Conservation (phyloP, 2,797 vertebrate species). For the Pteropus rufus region DNA sequence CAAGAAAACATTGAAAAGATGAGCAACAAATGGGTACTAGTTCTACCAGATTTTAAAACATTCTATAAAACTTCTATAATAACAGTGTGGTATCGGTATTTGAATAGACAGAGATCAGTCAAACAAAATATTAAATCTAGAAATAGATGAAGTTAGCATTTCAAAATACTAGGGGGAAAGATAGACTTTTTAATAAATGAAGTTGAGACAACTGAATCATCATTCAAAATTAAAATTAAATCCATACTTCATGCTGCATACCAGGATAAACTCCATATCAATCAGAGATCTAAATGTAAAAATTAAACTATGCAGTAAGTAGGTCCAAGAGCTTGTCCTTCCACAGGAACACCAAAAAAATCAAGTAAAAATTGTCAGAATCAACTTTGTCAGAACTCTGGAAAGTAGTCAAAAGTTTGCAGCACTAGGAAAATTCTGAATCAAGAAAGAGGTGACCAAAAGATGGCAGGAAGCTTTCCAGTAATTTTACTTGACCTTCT, state of each 20-base stretch:
- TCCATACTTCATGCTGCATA: not conserved
- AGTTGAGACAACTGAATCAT: not conserved
- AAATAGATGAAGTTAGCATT: conserved; percentile 17
- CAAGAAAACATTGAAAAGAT: not conserved
- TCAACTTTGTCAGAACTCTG: not conserved
- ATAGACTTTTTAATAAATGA: conserved; percentile 11
- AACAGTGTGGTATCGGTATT: not conserved
- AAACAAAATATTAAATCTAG: conserved; percentile 32
- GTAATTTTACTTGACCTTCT: not conserved
- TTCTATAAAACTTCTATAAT: not conserved
- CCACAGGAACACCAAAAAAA: not conserved
- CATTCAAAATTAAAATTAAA: conserved; percentile 34
- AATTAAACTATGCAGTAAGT: not conserved
- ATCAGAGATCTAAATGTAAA: conserved; percentile 11
- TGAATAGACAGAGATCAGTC: not conserved
- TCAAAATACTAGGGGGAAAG: conserved; percentile 32
- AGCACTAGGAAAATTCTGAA: not conserved
- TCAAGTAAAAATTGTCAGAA: not conserved
- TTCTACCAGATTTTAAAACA: not conserved
- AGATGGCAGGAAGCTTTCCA: not conserved
- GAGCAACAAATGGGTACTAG: not conserved
- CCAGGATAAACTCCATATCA: not conserved
- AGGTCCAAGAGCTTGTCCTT: not conserved
- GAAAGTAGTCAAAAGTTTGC: not conserved
- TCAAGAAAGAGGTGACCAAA: not conserved